Evolutionary conservation across 2,888 invertebrate genomes (phyloP).

Genomic region (Drosophila falleni): DNA sequence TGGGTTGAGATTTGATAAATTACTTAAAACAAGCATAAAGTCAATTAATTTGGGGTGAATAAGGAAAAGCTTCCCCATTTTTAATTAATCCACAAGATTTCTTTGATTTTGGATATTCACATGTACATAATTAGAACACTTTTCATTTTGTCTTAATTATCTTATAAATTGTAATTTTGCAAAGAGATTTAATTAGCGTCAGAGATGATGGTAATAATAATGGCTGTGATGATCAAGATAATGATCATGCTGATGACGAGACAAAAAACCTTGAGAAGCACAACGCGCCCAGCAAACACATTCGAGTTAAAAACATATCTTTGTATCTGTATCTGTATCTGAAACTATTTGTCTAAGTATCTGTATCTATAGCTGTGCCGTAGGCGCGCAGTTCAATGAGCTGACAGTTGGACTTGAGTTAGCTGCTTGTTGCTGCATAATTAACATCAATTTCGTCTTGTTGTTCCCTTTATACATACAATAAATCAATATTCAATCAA

Average conservation of each 20-base stretch:
- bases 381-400: slow-evolving; percentile 74
- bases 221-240: slow-evolving; percentile 18
- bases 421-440: slow-evolving; percentile 68
- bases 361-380: slow-evolving; percentile 32
- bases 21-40: slow-evolving; percentile 5
- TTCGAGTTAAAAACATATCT: slow-evolving; percentile 9
- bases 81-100: slow-evolving; percentile 11
- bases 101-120: slow-evolving; percentile 6
- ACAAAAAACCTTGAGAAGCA: slow-evolving; percentile 45
- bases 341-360: slow-evolving; percentile 22
- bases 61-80: slow-evolving; percentile 15
- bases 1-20: slow-evolving; percentile 18
- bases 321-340: slow-evolving; percentile 8
- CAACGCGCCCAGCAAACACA: slow-evolving; percentile 30
- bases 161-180: slow-evolving; percentile 27
- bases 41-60: slow-evolving; percentile 52
- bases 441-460: slow-evolving; percentile 64
- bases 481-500: slow-evolving; percentile 63
- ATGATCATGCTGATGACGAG: slow-evolving; percentile 31
- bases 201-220: slow-evolving; percentile 32
- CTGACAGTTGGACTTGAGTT: slow-evolving; percentile 53
- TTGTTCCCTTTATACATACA: slow-evolving; percentile 36
- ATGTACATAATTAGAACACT: slow-evolving; percentile 59
- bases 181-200: slow-evolving; percentile 36
- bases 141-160: slow-evolving; percentile 24